Evolutionary conservation across 2,888 invertebrate genomes (phyloP).

Genomic region (Eledona agricola): DNA sequence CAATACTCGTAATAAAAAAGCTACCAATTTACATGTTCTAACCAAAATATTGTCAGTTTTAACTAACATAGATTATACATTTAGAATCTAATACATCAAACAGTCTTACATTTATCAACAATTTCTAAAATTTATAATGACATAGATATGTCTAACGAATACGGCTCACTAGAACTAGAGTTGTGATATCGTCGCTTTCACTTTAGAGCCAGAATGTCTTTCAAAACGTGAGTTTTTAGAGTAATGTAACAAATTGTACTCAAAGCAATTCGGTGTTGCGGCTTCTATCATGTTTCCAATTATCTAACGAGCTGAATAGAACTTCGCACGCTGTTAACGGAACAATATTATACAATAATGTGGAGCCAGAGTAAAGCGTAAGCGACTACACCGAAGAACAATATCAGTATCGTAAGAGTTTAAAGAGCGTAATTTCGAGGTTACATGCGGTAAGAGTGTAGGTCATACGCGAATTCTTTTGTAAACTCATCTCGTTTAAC

Average conservation of each 20-base stretch:
- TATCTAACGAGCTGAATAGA: too few relatives aligned
- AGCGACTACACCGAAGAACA: background rate
- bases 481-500: constrained; percentile 9
- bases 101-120: constrained; percentile 49
- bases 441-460: too few relatives aligned
- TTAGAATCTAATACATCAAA: constrained; percentile 44
- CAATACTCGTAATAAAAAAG: constrained; percentile 28
- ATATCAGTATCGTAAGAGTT: too few relatives aligned
- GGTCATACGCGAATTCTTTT: too few relatives aligned
- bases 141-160: constrained; percentile 49
- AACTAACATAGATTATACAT: constrained; percentile 44
- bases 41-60: constrained; percentile 43
- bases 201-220: constrained; percentile 10
- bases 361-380: background rate
- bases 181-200: constrained; percentile 28
- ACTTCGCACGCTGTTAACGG: too few relatives aligned
- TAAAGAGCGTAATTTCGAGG: background rate
- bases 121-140: constrained; percentile 41
- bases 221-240: constrained; percentile 7
- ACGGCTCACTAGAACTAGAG: constrained; percentile 26
- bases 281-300: too few relatives aligned
- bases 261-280: too few relatives aligned
- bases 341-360: background rate
- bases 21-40: constrained; percentile 24
- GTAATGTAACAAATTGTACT: too few relatives aligned